These are phyloP conservation scores for Brachyistius frenatus DNA, from an alignment of 2,113 vertebrate genomes.

Conservation along the genomic window DNA sequence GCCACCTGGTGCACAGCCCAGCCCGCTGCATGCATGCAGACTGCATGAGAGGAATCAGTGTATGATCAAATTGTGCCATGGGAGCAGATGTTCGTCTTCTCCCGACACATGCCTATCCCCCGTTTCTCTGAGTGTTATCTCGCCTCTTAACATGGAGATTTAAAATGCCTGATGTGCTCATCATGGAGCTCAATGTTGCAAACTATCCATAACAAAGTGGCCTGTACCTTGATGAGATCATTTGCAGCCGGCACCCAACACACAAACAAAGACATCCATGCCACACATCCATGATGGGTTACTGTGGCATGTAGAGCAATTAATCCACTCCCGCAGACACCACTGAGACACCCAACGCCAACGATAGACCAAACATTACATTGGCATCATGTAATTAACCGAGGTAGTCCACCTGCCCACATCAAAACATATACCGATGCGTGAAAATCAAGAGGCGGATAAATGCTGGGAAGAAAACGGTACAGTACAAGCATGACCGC, in stretches of 20 bases:
- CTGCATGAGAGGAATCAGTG: too few species aligned
- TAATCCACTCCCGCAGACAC: not conserved
- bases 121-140: not conserved
- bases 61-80: too few species aligned
- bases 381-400: not conserved
- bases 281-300: slow-evolving; percentile 3
- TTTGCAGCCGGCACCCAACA: not conserved
- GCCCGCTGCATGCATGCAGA: too few species aligned
- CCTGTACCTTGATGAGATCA: slow-evolving; percentile 5
- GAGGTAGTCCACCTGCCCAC: not conserved
- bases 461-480: not conserved
- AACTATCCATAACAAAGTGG: slow-evolving; percentile 7
- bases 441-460: not conserved
- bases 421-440: not conserved
- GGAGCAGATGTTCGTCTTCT: not conserved
- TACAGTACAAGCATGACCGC: too few species aligned
- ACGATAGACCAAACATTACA: not conserved
- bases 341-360: not conserved
- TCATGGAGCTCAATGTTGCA: not conserved
- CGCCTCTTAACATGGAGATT: slow-evolving; percentile 3
- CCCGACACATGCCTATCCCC: not conserved
- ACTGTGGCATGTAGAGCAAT: slow-evolving; percentile 6
- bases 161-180: not conserved
- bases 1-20: too few species aligned
- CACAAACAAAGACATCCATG: not conserved